Percentiles rank a stretch among this genome's conserved stretches.
Conservation (phyloP, 2,888 invertebrate species). For the Drosophila setosimentum region DNA sequence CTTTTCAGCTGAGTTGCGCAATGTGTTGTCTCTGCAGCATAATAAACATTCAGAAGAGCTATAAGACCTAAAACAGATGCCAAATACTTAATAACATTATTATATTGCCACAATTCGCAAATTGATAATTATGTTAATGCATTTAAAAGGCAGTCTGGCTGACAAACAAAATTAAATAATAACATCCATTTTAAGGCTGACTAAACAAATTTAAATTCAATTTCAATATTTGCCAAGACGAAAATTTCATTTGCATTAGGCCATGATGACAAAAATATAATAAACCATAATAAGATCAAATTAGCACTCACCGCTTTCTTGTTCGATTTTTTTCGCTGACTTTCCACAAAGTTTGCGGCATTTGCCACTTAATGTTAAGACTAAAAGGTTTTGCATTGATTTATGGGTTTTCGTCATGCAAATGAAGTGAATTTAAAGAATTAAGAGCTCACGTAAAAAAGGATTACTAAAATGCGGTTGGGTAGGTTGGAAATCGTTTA, state of each 20-base stretch:
- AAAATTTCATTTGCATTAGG: conserved; percentile 33
- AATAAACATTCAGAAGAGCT: not conserved
- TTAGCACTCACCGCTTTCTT: not conserved
- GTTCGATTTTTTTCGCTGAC: conserved; percentile 8
- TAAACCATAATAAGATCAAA: not conserved
- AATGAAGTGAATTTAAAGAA: conserved; percentile 18
- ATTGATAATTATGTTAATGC: conserved; percentile 15
- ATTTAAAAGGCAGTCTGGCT: not conserved
- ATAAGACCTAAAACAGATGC: not conserved
- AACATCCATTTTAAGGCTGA: not conserved
- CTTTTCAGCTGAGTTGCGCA: conserved; percentile 50
- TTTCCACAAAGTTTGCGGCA: conserved; percentile 27
- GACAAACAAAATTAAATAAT: not conserved
- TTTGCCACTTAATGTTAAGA: conserved; percentile 30
- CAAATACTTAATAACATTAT: not conserved
- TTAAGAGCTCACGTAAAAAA: not conserved
- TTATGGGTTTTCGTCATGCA: conserved; percentile 38
- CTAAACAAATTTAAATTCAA: conserved; percentile 16
- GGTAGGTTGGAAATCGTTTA: not conserved
- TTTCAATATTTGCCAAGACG: conserved; percentile 15
- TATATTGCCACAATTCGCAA: not conserved
- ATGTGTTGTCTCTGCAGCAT: not conserved
- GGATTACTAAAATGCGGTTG: not conserved
- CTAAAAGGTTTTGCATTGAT: conserved; percentile 31
- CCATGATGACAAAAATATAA: conserved; percentile 1